These are phyloP conservation scores for Pseudopleuronectes americanus DNA, from an alignment of 2,797 vertebrate species.

Conservation along the genomic window DNA sequence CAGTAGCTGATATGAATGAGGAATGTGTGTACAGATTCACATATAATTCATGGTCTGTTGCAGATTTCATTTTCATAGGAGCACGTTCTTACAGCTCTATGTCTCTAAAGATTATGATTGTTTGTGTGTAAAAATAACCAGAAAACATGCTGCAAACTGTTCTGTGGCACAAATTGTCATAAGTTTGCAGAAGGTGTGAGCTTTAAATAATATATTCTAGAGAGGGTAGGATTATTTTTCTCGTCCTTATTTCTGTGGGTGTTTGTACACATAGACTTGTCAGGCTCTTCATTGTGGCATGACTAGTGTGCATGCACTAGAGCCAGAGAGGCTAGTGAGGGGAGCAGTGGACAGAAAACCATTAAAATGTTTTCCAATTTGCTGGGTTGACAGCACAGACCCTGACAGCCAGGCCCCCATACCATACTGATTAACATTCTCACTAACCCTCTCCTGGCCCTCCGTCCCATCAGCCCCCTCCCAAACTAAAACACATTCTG, in stretches of 20 bases:
- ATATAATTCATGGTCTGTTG: slow-evolving; percentile 11
- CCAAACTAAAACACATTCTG: slow-evolving; percentile 18
- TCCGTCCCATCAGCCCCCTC: not conserved
- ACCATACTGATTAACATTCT: slow-evolving; percentile 78
- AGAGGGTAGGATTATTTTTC: slow-evolving; percentile 21
- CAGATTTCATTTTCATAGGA: slow-evolving; percentile 20
- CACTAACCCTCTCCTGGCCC: slow-evolving; percentile 42
- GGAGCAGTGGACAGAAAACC: slow-evolving; percentile 74
- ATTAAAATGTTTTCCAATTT: slow-evolving; percentile 86
- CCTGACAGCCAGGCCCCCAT: slow-evolving; percentile 74
- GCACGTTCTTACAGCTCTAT: slow-evolving; percentile 2
- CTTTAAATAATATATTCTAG: slow-evolving; percentile 46
- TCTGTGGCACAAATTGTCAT: slow-evolving; percentile 42
- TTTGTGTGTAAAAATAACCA: slow-evolving; percentile 52
- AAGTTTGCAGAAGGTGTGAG: slow-evolving; percentile 37
- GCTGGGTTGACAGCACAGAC: slow-evolving; percentile 74
- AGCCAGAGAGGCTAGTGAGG: slow-evolving; percentile 51
- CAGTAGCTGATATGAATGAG: slow-evolving; percentile 16
- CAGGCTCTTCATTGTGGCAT: slow-evolving; percentile 61
- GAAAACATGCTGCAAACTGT: slow-evolving; percentile 49
- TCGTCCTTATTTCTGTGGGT: slow-evolving; percentile 23
- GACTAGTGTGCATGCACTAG: slow-evolving; percentile 71
- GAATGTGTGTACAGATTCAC: slow-evolving; percentile 6
- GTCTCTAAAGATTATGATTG: slow-evolving; percentile 31
- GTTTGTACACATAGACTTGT: slow-evolving; percentile 52